Evolutionary conservation across 1,140 invertebrate species (phyloP).

Genomic region (Apocrypta bakeri): DNA sequence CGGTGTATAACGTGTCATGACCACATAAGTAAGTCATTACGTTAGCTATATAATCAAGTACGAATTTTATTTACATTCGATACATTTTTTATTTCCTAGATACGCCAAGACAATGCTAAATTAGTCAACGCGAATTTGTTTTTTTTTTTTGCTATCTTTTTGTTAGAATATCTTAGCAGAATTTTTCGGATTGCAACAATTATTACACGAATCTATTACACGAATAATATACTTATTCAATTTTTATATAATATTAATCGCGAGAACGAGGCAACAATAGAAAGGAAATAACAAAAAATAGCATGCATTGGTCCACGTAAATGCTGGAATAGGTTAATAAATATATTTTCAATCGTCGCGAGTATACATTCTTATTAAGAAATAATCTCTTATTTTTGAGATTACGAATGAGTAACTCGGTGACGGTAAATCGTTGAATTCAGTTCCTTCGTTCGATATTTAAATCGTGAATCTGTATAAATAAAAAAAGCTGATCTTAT

Average conservation of each 20-base stretch:
- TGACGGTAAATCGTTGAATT: not conserved
- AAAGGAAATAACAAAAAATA: not conserved
- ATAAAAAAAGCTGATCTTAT: not conserved
- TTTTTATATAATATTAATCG: not conserved
- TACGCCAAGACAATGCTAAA: not conserved
- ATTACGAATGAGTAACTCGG: not conserved
- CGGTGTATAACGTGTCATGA: not conserved
- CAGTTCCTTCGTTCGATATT: constrained; percentile 9
- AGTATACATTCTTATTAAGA: not conserved
- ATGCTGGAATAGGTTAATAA: not conserved
- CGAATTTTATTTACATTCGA: no score
- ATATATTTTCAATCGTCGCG: constrained; percentile 14
- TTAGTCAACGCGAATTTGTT: no score
- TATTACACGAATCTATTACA: not conserved
- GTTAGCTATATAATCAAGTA: constrained; percentile 23
- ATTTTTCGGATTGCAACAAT: no score
- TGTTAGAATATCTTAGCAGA: no score
- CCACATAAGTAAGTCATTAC: not conserved
- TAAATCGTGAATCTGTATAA: constrained; percentile 36
- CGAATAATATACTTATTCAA: not conserved
- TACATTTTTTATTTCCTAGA: not conserved
- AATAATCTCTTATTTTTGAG: no score
- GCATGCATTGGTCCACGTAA: not conserved
- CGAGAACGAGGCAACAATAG: not conserved
- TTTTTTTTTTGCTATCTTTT: no score